Conservation (phyloP, 2,113 vertebrate genomes). For the Callospermophilus lateralis region DNA sequence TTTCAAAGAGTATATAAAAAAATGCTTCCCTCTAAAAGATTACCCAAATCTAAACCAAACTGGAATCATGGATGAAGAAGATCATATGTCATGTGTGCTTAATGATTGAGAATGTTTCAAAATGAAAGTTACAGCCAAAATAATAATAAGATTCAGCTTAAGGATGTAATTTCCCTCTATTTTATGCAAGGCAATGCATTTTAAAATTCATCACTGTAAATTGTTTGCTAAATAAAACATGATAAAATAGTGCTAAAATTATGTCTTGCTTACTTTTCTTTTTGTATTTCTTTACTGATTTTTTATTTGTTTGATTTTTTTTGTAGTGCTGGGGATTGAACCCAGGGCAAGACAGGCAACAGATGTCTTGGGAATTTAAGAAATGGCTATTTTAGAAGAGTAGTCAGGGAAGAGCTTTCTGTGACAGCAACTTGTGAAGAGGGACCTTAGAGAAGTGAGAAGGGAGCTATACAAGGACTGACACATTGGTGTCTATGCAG, state of each 20-base stretch:
- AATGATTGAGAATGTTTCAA: constrained; percentile 32
- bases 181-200: constrained; percentile 3
- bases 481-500: not conserved
- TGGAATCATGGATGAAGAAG: constrained; percentile 12
- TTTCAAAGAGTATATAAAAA: constrained; percentile 44
- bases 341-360: not conserved
- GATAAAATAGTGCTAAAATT: not conserved
- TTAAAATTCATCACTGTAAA: not conserved
- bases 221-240: constrained; percentile 29
- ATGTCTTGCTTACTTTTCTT: not conserved
- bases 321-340: too few relatives aligned
- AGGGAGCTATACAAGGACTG: not conserved
- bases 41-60: not conserved
- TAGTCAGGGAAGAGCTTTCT: not conserved
- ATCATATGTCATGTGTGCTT: not conserved
- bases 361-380: not conserved
- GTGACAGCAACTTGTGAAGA: not conserved
- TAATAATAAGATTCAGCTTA: constrained; percentile 7
- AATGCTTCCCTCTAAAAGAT: not conserved
- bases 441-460: not conserved
- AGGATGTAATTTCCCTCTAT: constrained; percentile 41
- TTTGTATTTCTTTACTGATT: constrained; percentile 29
- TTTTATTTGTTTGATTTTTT: not conserved
- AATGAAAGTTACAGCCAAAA: constrained; percentile 58
- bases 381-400: not conserved